Conservation (phyloP, 2,113 vertebrate genomes). For the Seriola dumerili region DNA sequence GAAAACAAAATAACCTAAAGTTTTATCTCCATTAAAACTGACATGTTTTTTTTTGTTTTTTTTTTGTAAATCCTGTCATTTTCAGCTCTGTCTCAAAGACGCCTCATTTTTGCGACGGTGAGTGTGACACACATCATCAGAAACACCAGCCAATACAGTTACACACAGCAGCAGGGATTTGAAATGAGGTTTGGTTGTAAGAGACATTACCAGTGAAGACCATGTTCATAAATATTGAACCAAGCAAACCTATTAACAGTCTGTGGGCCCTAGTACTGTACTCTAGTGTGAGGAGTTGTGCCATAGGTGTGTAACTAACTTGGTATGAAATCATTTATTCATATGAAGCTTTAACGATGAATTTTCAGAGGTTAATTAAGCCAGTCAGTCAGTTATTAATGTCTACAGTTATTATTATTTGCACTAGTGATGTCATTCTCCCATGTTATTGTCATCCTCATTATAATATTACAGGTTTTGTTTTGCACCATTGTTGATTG, state of each 20-base stretch:
- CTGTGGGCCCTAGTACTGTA: too few relatives aligned
- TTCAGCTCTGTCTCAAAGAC: constrained; percentile 93
- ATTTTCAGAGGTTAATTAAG: background rate
- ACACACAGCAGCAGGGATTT: background rate
- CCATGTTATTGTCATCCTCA: too few relatives aligned
- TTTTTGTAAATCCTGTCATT: constrained; percentile 36
- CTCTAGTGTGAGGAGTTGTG: too few relatives aligned
- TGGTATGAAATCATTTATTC: background rate
- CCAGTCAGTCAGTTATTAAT: too few relatives aligned
- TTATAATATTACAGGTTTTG: too few relatives aligned
- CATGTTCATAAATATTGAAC: background rate
- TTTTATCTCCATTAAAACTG: background rate
- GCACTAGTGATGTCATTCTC: too few relatives aligned
- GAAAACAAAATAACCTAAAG: background rate
- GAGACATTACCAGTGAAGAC: background rate
- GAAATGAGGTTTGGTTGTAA: background rate
- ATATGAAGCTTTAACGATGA: background rate
- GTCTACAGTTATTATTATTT: too few relatives aligned
- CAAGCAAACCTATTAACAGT: background rate
- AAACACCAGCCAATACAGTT: background rate
- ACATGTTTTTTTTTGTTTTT: background rate
- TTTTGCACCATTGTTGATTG: too few relatives aligned
- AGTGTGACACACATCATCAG: constrained; percentile 59
- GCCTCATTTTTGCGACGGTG: constrained; percentile 88
- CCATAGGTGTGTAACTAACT: background rate